Conservation (phyloP, 1,140 invertebrate genomes). For the Chironomus tepperi region DNA sequence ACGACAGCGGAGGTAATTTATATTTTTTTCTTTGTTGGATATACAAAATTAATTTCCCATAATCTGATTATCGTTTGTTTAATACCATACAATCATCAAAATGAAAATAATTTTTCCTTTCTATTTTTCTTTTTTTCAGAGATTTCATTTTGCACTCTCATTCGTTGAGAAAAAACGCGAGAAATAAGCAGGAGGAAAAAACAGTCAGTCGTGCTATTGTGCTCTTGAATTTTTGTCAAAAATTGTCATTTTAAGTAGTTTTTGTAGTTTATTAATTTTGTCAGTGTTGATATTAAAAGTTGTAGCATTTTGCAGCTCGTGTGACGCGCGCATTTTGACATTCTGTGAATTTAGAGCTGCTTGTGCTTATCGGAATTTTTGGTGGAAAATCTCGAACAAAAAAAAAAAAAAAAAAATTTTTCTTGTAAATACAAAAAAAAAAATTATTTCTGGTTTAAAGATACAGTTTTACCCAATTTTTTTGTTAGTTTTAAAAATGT, state of each 20-base stretch:
- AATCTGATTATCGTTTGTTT: background rate
- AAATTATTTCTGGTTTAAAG: no score
- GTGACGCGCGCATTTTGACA: no score
- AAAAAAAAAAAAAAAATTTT: no score
- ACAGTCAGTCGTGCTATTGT: background rate
- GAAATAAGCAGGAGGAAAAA: background rate
- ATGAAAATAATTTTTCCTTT: background rate
- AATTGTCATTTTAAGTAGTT: background rate
- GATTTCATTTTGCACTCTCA: background rate
- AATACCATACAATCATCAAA: background rate
- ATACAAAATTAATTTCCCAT: background rate
- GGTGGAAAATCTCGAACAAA: no score
- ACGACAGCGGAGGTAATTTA: background rate
- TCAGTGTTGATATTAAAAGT: background rate
- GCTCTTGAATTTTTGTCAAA: slow-evolving; percentile 6
- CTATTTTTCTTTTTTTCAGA: background rate
- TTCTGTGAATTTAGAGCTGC: no score
- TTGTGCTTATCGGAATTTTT: no score
- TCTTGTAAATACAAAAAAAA: no score
- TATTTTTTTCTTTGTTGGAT: background rate
- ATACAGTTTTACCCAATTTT: no score
- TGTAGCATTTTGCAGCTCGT: no score
- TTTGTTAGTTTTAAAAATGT: no score
- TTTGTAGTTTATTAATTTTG: background rate
- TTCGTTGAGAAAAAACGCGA: background rate